Evolutionary conservation across 1,140 invertebrate genomes (phyloP).

Genomic region (Triops cancriformis): DNA sequence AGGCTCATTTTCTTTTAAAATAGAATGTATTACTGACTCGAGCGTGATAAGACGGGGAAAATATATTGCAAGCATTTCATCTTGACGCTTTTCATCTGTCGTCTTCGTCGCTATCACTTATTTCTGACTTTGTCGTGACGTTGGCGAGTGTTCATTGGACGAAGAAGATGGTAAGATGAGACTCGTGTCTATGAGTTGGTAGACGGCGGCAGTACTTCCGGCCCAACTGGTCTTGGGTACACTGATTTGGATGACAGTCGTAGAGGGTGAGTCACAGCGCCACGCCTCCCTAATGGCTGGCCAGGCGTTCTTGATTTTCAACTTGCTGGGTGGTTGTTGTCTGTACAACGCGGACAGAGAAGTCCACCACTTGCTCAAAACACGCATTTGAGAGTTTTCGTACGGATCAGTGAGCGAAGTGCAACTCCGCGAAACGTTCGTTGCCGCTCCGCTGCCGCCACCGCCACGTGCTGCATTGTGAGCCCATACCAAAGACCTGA

Average conservation of each 20-base stretch:
- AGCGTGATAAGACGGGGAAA: too few species aligned
- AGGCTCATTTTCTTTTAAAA: too few species aligned
- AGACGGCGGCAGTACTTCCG: constrained; percentile 17
- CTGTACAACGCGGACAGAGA: neutral
- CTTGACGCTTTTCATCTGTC: too few species aligned
- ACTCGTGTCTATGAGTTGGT: constrained; percentile 21
- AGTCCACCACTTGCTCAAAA: constrained; percentile 1
- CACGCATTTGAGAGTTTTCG: neutral
- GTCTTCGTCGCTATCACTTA: too few species aligned
- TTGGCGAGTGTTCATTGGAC: too few species aligned
- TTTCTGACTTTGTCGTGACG: too few species aligned
- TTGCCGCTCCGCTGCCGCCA: neutral
- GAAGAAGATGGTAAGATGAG: neutral
- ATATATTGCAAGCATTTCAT: too few species aligned
- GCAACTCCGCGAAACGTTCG: constrained; percentile 10
- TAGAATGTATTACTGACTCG: too few species aligned
- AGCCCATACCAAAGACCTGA: neutral
- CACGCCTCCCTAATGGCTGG: neutral
- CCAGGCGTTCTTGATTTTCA: neutral
- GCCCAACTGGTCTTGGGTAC: neutral
- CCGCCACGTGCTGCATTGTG: neutral
- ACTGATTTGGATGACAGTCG: neutral
- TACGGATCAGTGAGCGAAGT: constrained; percentile 15
- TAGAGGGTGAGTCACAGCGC: neutral
- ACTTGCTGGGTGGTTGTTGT: neutral